These are phyloP conservation scores for Cheilosia variabilis DNA, from an alignment of 2,888 invertebrate species.

Conservation along the genomic window DNA sequence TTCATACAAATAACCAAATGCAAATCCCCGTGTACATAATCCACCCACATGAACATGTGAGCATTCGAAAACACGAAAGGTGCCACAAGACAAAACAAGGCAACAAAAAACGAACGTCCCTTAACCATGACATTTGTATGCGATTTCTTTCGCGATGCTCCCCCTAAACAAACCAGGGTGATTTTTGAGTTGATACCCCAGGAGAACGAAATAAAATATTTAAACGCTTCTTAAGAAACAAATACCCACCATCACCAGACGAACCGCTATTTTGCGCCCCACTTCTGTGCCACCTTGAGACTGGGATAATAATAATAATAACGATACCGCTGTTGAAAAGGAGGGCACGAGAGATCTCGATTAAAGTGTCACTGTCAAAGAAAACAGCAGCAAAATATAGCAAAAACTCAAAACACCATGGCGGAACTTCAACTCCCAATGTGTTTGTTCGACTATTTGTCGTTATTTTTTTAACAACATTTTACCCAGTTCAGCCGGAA, in stretches of 20 bases:
- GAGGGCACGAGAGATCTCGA: slow-evolving; percentile 21
- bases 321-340: slow-evolving; percentile 65
- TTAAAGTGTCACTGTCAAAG: slow-evolving; percentile 59
- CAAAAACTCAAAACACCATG: slow-evolving; percentile 17
- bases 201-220: slow-evolving; percentile 83
- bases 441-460: slow-evolving; percentile 50
- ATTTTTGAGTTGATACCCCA: slow-evolving; percentile 79
- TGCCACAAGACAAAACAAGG: slow-evolving; percentile 11
- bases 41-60: slow-evolving; percentile 52
- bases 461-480: slow-evolving; percentile 24
- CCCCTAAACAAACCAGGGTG: slow-evolving; percentile 25
- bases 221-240: slow-evolving; percentile 78
- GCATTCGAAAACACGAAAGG: slow-evolving; percentile 29
- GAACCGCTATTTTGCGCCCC: slow-evolving; percentile 10
- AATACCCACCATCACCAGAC: slow-evolving; percentile 33
- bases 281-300: slow-evolving; percentile 32
- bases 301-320: slow-evolving; percentile 71
- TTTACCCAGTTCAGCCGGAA: slow-evolving; percentile 23
- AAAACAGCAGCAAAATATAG: neutral
- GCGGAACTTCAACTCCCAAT: slow-evolving; percentile 22
- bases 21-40: slow-evolving; percentile 72
- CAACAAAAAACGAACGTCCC: neutral
- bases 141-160: slow-evolving; percentile 61
- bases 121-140: slow-evolving; percentile 72
- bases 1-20: slow-evolving; percentile 79